Conservation (phyloP, 2,797 vertebrate genomes). For the Triplophysa yarkandensis region DNA sequence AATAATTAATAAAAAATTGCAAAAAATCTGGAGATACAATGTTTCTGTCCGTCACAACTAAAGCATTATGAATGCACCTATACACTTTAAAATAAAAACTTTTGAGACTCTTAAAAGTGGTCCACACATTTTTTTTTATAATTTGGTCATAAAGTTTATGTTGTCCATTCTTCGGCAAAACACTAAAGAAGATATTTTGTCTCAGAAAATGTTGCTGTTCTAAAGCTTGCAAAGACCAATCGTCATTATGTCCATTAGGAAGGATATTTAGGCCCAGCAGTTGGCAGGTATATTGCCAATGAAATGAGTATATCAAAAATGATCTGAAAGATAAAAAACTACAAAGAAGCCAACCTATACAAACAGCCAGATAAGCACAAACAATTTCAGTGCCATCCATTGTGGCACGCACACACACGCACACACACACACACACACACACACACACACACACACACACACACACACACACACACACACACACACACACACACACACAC, state of each 20-base stretch:
- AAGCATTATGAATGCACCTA: no score
- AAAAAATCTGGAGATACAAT: no score
- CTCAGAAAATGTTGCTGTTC: not conserved
- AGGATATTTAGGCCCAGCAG: not conserved
- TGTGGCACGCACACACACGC: not conserved
- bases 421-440: not conserved
- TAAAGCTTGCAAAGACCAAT: not conserved
- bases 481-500: not conserved
- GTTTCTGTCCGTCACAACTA: no score
- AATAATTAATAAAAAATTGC: no score
- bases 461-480: not conserved
- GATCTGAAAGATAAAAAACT: not conserved
- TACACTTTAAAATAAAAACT: no score
- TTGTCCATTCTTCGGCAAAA: no score
- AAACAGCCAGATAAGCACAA: not conserved
- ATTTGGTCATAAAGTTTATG: no score
- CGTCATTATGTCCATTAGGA: not conserved
- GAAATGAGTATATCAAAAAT: not conserved
- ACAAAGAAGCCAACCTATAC: not conserved
- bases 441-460: not conserved
- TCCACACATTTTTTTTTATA: no score
- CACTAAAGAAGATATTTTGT: no score
- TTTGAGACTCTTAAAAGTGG: no score
- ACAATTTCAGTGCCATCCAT: not conserved
- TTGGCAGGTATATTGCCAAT: not conserved